Evolutionary conservation across 1,140 invertebrate genomes (phyloP).

Genomic region (Euglossa dilemma): DNA sequence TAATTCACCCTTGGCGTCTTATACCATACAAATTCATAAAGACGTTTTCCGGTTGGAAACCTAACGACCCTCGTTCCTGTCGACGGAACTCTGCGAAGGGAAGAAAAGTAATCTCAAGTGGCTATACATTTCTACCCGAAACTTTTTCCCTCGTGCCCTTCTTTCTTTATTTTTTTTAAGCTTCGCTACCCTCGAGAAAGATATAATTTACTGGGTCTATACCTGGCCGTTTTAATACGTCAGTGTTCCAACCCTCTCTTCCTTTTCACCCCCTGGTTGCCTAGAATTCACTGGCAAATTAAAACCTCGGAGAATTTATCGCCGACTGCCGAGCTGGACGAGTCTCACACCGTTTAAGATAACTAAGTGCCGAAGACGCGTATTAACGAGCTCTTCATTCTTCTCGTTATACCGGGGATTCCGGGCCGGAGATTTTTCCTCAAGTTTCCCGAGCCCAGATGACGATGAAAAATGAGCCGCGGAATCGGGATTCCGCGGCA

Average conservation of each 20-base stretch:
- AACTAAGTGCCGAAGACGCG: constrained; percentile 68
- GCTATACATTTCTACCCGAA: constrained; percentile 62
- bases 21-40: constrained; percentile 17
- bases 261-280: background rate
- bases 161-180: constrained; percentile 29
- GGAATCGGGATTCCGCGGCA: constrained; percentile 44
- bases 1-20: background rate
- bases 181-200: constrained; percentile 55
- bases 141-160: constrained; percentile 35
- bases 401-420: constrained; percentile 39
- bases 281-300: constrained; percentile 75
- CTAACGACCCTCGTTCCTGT: constrained; percentile 7
- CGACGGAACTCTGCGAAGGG: constrained; percentile 15
- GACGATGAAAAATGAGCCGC: constrained; percentile 45
- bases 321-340: constrained; percentile 48
- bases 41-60: background rate
- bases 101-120: constrained; percentile 67
- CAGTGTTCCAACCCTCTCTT: constrained; percentile 42
- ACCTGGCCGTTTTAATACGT: constrained; percentile 73
- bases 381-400: constrained; percentile 72
- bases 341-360: constrained; percentile 69
- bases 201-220: constrained; percentile 76
- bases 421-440: constrained; percentile 35
- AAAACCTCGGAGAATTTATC: constrained; percentile 74
- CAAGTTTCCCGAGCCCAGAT: background rate